Percentiles rank a stretch among this genome's conserved stretches.
Evolutionary conservation across 2,888 invertebrate genomes (phyloP).

Genomic region (Agyllia agylla): DNA sequence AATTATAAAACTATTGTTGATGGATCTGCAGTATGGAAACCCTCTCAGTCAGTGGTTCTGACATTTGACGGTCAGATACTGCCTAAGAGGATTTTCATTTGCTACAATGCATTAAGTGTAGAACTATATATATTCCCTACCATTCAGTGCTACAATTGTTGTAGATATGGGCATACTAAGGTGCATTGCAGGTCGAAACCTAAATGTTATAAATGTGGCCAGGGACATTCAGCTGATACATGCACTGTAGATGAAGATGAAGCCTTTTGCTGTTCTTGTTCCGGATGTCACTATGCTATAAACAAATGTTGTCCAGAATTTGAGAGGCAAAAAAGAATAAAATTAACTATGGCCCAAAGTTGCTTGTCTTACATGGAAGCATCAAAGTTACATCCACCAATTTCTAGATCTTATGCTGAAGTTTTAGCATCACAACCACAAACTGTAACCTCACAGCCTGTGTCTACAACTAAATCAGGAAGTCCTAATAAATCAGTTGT

Average conservation of each 20-base stretch:
- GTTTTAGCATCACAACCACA: neutral
- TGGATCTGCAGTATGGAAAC: constrained; percentile 1
- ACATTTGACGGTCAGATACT: constrained; percentile 19
- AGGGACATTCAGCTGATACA: constrained; percentile 28
- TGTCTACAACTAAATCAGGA: neutral
- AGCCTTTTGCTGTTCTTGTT: constrained; percentile 34
- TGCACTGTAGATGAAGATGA: constrained; percentile 25
- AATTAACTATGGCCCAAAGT: constrained; percentile 39
- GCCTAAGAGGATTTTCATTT: constrained; percentile 16
- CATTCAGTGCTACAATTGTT: constrained; percentile 51
- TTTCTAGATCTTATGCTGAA: constrained; percentile 14
- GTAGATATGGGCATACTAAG: constrained; percentile 52
- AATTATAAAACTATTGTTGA: neutral
- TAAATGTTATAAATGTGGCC: constrained; percentile 38
- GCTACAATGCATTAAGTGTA: constrained; percentile 22
- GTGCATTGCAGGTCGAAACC: constrained; percentile 39
- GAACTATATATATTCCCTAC: constrained; percentile 60
- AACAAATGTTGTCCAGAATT: constrained; percentile 31
- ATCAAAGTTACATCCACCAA: neutral
- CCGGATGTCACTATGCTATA: constrained; percentile 29
- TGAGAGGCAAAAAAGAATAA: constrained; percentile 39
- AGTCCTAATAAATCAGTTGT: neutral
- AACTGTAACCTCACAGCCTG: neutral
- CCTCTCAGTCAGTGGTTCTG: constrained; percentile 2
- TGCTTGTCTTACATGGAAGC: constrained; percentile 27